These are phyloP conservation scores for Mixornis gularis DNA, from an alignment of 2,113 vertebrate genomes.

Conservation along the genomic window DNA sequence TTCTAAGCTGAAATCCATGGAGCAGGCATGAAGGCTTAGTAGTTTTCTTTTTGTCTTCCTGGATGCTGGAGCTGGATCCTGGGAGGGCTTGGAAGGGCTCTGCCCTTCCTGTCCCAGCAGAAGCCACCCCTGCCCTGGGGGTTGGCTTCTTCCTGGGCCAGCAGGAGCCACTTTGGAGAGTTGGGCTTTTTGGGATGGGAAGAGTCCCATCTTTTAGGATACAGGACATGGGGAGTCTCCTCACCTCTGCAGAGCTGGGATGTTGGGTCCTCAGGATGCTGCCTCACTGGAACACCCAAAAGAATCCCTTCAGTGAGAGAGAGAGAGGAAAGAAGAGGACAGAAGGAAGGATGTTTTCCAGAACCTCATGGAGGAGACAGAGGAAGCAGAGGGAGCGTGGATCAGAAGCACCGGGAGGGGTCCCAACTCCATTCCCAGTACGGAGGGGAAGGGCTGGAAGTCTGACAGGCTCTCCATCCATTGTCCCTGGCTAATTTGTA, in stretches of 20 bases:
- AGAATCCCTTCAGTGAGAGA: not conserved
- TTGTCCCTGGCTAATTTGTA: conserved; percentile 10
- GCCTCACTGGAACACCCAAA: not conserved
- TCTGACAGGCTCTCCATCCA: not conserved
- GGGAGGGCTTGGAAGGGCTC: not conserved
- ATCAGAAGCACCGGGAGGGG: not conserved
- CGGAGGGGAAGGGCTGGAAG: too few species aligned
- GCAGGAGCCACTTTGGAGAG: not conserved
- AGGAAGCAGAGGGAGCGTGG: rapidly evolving
- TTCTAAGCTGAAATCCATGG: not conserved
- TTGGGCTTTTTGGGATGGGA: not conserved
- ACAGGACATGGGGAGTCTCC: not conserved
- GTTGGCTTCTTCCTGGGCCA: not conserved
- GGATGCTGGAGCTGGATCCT: rapidly evolving
- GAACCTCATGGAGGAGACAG: not conserved
- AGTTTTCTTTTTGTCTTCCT: too few species aligned
- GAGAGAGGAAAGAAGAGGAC: not conserved
- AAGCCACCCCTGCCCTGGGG: too few species aligned
- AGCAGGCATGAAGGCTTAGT: not conserved
- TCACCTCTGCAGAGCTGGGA: not conserved
- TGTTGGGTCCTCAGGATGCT: not conserved
- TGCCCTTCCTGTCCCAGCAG: not conserved
- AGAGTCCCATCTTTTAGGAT: not conserved
- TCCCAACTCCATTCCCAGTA: not conserved
- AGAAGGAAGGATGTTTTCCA: not conserved